Conservation (phyloP, 2,888 invertebrate genomes). For the Aproaerema taeniolella region DNA sequence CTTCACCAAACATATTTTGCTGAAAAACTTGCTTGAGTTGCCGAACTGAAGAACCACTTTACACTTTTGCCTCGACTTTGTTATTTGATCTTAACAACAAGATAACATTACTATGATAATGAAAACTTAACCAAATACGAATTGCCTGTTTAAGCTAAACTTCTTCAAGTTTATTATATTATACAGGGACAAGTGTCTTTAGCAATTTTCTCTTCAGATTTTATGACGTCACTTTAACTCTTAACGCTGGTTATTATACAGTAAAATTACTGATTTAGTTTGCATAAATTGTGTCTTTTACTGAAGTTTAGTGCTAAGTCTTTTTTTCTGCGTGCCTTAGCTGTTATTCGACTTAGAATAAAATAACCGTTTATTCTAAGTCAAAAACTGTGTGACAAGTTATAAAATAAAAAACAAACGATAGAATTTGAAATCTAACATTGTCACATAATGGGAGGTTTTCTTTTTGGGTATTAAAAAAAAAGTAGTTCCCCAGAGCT, state of each 20-base stretch:
- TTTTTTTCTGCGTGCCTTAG: not conserved
- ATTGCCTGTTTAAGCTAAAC: constrained; percentile 41
- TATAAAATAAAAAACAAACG: no score
- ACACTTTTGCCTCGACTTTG: no score
- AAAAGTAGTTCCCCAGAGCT: no score
- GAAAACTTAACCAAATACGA: constrained; percentile 42
- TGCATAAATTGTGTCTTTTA: constrained; percentile 9
- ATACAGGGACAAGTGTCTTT: constrained; percentile 46
- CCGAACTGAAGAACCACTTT: no score
- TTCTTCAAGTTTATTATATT: constrained; percentile 39
- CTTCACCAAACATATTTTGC: no score
- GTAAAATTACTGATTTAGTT: constrained; percentile 14
- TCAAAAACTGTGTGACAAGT: no score
- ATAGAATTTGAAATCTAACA: not conserved
- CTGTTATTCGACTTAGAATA: not conserved
- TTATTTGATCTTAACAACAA: constrained; percentile 1
- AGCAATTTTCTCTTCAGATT: constrained; percentile 36
- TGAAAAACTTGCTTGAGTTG: no score
- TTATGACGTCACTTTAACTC: constrained; percentile 42
- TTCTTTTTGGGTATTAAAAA: no score
- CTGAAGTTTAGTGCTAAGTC: no score
- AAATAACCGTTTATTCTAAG: no score
- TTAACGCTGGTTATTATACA: constrained; percentile 19
- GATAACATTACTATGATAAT: constrained; percentile 15
- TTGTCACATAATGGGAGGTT: no score